These are phyloP conservation scores for Digitonthophagus gazella DNA, from an alignment of 2,888 invertebrate species.

Conservation along the genomic window DNA sequence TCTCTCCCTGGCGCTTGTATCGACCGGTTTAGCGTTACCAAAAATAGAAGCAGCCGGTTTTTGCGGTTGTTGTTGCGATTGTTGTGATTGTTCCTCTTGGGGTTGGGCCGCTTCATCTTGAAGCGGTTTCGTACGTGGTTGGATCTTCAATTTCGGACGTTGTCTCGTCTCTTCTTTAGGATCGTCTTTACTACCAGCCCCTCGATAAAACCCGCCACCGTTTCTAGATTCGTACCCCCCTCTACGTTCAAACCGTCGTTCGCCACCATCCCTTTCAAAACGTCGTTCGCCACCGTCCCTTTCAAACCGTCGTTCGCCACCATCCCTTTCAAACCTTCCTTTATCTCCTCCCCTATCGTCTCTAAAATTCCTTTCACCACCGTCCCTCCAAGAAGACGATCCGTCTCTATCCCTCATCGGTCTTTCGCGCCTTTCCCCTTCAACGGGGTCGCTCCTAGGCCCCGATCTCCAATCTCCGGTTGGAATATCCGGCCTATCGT, in stretches of 20 bases:
- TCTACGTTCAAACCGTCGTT: slow-evolving; percentile 39
- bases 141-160: slow-evolving; percentile 75
- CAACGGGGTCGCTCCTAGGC: slow-evolving; percentile 57
- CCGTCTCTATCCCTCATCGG: slow-evolving; percentile 35
- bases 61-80: slow-evolving; percentile 41
- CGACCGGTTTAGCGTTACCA: slow-evolving; percentile 93
- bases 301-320: slow-evolving; percentile 38
- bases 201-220: slow-evolving; percentile 30
- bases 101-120: slow-evolving; percentile 48
- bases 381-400: slow-evolving; percentile 36
- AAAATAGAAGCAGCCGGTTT: slow-evolving; percentile 74
- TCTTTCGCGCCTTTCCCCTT: slow-evolving; percentile 29
- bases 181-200: slow-evolving; percentile 18
- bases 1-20: slow-evolving; percentile 84
- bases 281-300: slow-evolving; percentile 40
- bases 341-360: slow-evolving; percentile 40
- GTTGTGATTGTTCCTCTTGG: slow-evolving; percentile 39
- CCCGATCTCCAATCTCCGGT: slow-evolving; percentile 77
- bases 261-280: slow-evolving; percentile 36
- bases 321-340: slow-evolving; percentile 39
- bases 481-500: slow-evolving; percentile 65
- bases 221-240: slow-evolving; percentile 44
- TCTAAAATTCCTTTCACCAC: slow-evolving; percentile 28
- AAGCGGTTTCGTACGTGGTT: slow-evolving; percentile 76
- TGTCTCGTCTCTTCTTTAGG: slow-evolving; percentile 57